Percentiles rank a stretch among this genome's conserved stretches.
Evolutionary conservation across 2,888 invertebrate species (phyloP).

Genomic region (Ceramica pisi): DNA sequence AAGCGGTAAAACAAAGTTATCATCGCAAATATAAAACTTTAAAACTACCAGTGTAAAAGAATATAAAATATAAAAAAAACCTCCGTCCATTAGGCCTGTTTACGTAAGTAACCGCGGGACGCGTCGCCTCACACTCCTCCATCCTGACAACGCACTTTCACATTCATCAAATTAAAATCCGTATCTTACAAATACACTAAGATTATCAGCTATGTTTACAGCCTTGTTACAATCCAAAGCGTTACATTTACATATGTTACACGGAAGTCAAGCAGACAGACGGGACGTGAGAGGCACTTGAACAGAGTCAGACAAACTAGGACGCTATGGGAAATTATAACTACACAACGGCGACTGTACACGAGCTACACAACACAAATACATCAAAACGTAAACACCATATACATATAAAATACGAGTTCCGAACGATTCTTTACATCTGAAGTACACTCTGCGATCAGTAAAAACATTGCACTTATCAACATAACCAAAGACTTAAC

Average conservation of each 20-base stretch:
- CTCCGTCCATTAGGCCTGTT: constrained; percentile 78
- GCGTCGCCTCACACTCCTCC: constrained; percentile 40
- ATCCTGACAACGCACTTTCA: constrained; percentile 75
- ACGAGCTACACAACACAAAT: constrained; percentile 73
- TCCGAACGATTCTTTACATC: constrained; percentile 78
- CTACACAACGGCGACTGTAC: constrained; percentile 79
- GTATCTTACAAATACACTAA: constrained; percentile 80
- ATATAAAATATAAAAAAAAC: constrained; percentile 82
- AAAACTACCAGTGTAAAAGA: constrained; percentile 80
- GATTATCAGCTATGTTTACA: constrained; percentile 81
- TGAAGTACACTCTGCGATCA: constrained; percentile 72
- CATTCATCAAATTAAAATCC: constrained; percentile 76
- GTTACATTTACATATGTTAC: constrained; percentile 88
- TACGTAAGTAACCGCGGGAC: constrained; percentile 61
- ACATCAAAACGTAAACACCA: constrained; percentile 77
- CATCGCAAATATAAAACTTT: constrained; percentile 76
- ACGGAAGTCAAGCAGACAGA: constrained; percentile 83
- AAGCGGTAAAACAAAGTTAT: constrained; percentile 81
- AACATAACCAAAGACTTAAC: constrained; percentile 83
- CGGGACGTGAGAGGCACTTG: constrained; percentile 88
- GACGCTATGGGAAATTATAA: constrained; percentile 75
- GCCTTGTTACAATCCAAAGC: constrained; percentile 83
- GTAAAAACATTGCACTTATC: constrained; percentile 83
- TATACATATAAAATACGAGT: constrained; percentile 83
- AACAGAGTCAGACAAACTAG: constrained; percentile 78